These are phyloP conservation scores for Selene dorsalis DNA, from an alignment of 2,797 vertebrate genomes.

Conservation along the genomic window DNA sequence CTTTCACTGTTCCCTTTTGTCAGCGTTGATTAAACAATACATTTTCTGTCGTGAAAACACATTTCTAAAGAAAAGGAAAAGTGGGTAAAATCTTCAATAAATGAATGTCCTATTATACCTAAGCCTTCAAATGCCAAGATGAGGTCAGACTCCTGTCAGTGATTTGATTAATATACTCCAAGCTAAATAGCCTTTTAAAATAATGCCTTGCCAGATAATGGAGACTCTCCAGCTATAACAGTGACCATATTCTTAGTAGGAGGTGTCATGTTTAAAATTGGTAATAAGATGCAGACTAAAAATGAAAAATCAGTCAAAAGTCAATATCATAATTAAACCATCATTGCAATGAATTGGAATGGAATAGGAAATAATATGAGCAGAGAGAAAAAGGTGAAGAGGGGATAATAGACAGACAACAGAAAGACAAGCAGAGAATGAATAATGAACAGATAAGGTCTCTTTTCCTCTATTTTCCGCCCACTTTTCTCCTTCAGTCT, in stretches of 20 bases:
- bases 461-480: not conserved
- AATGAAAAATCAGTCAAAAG: not conserved
- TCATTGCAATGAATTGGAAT: not conserved
- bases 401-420: constrained; percentile 8
- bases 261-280: not conserved
- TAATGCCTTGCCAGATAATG: constrained; percentile 9
- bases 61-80: too few relatives aligned
- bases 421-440: not conserved
- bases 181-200: not conserved
- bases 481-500: constrained; percentile 43
- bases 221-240: not conserved
- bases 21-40: not conserved
- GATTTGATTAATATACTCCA: not conserved
- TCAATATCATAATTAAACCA: not conserved
- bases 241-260: not conserved
- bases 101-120: not conserved
- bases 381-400: not conserved
- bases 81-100: not conserved
- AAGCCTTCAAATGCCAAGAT: not conserved
- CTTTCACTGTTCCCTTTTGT: not conserved
- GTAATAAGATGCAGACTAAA: not conserved
- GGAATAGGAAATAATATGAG: not conserved
- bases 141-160: not conserved
- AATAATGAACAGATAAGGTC: constrained; percentile 32
- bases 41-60: not conserved